Evolutionary conservation across 2,888 invertebrate species (phyloP).

Genomic region (Deilephila elpenor): DNA sequence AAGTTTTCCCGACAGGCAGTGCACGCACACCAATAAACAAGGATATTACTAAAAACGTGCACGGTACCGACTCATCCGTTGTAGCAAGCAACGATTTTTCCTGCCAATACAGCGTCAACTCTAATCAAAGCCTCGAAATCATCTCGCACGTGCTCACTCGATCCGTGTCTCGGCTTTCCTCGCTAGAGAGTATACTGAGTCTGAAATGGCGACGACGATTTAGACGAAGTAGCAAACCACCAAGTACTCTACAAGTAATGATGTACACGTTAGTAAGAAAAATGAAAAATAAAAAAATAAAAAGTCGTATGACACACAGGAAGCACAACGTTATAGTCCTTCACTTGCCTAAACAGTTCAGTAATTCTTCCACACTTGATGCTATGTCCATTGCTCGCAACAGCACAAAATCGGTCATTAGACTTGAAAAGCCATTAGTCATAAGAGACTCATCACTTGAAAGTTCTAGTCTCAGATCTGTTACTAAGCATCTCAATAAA

Average conservation of each 20-base stretch:
- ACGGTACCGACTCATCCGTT: conserved; percentile 39
- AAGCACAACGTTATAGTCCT: conserved; percentile 54
- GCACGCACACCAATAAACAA: not conserved
- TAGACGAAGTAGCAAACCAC: conserved; percentile 41
- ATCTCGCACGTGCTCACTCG: conserved; percentile 55
- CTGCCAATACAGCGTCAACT: conserved; percentile 57
- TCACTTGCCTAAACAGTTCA: conserved; percentile 47
- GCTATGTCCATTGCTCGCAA: conserved; percentile 38
- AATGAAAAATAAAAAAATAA: conserved; percentile 48
- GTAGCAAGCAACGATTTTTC: conserved; percentile 49
- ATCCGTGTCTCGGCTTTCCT: conserved; percentile 52
- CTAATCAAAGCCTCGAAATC: conserved; percentile 61
- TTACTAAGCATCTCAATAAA: conserved; percentile 44
- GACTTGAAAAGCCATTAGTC: conserved; percentile 49
- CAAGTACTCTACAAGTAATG: conserved; percentile 48
- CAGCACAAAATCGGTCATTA: conserved; percentile 34
- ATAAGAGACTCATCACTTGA: conserved; percentile 49
- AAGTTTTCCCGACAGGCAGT: not conserved
- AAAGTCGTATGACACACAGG: conserved; percentile 40
- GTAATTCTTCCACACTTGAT: conserved; percentile 43
- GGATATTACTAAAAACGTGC: conserved; percentile 32
- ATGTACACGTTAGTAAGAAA: conserved; percentile 51
- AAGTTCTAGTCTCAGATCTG: conserved; percentile 27
- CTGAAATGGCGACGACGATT: conserved; percentile 44
- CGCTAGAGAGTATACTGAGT: conserved; percentile 45